Percentiles rank a stretch among this genome's conserved stretches.
Evolutionary conservation across 2,888 invertebrate species (phyloP).

Genomic region (Drosophila anomalata): DNA sequence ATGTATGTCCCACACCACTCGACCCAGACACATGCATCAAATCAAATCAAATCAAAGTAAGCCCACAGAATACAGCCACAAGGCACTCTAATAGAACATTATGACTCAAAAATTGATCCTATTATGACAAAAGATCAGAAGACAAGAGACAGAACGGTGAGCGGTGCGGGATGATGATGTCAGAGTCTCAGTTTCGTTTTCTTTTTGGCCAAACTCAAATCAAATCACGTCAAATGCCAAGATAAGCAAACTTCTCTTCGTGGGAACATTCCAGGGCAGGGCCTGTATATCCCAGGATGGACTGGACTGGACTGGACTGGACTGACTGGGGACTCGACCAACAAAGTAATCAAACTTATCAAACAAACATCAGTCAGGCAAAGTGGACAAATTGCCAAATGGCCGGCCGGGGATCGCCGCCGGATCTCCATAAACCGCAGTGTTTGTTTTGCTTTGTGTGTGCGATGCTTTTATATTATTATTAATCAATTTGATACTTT

Average conservation of each 20-base stretch:
- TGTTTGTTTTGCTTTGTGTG: slow-evolving; percentile 61
- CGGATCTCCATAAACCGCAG: slow-evolving; percentile 11
- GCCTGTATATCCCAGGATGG: neutral
- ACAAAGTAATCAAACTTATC: slow-evolving; percentile 77
- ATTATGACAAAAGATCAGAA: slow-evolving; percentile 53
- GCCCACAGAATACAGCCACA: slow-evolving; percentile 53
- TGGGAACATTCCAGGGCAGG: slow-evolving; percentile 63
- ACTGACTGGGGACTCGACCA: neutral
- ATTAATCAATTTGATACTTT: slow-evolving; percentile 80
- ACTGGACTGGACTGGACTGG: neutral
- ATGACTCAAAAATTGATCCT: slow-evolving; percentile 75
- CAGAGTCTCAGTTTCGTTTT: slow-evolving; percentile 57
- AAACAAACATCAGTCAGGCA: slow-evolving; percentile 73
- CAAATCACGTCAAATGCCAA: slow-evolving; percentile 71
- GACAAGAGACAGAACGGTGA: neutral
- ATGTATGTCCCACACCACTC: neutral
- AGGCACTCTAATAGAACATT: slow-evolving; percentile 73
- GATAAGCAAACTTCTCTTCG: slow-evolving; percentile 65
- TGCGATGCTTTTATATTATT: slow-evolving; percentile 69
- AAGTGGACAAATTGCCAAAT: slow-evolving; percentile 68
- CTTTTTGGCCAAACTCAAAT: slow-evolving; percentile 52
- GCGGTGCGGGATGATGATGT: slow-evolving; percentile 65
- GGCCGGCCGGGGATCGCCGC: slow-evolving; percentile 5
- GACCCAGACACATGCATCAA: slow-evolving; percentile 34
- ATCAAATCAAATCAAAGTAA: slow-evolving; percentile 64